phyloP scores from a whole-genome alignment of 2,113 vertebrate species.

The Lonchura striata region DNA sequence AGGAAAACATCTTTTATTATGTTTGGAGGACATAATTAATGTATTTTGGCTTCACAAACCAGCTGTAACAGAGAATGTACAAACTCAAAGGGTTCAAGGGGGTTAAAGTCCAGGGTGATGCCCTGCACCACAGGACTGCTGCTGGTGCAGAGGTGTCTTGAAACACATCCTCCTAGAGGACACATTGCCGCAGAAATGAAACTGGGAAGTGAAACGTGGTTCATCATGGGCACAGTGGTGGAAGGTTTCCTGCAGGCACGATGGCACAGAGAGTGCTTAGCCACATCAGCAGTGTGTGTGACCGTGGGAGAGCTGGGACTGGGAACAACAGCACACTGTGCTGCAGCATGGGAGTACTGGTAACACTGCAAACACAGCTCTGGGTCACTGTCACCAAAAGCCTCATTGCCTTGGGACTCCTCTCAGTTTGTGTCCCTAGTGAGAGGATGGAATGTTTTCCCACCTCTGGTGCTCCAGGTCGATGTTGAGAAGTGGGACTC shows the following conservation, averaged over 20 bases:
- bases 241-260: background rate
- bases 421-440: background rate
- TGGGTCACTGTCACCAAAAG: background rate
- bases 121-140: background rate
- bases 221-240: background rate
- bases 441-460: background rate
- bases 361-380: background rate
- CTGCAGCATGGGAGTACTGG: background rate
- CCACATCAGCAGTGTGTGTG: background rate
- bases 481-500: background rate
- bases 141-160: background rate
- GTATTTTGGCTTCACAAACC: background rate
- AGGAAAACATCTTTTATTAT: slow-evolving; percentile 13
- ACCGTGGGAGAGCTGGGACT: accelerated
- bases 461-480: background rate
- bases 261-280: background rate
- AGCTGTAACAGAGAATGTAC: background rate
- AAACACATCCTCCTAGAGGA: background rate
- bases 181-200: background rate
- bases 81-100: background rate
- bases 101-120: background rate
- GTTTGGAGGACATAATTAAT: slow-evolving; percentile 16
- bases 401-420: background rate
- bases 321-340: background rate
- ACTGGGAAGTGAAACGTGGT: background rate